Base-by-base conservation (phyloP, 1,140 invertebrate genomes). In the Cydia strobilella region DNA sequence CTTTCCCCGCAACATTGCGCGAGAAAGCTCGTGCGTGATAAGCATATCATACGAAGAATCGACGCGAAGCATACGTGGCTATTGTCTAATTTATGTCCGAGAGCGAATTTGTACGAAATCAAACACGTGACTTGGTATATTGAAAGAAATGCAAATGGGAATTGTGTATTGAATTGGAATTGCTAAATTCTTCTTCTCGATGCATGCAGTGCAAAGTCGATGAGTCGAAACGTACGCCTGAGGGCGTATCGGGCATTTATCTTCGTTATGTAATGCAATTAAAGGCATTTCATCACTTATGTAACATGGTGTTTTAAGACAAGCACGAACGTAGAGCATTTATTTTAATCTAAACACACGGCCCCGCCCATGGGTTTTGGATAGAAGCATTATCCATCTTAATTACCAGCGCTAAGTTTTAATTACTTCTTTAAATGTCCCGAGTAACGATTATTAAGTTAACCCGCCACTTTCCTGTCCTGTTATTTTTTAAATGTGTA, bases 1-100 rank as follows among this genome's bases (percentile, higher is more conserved):
- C 77, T 77, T 80, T 81, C 81, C 77, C 81, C 74, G 23, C 31
- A 45, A 20, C 13, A 31, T n/a, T 42, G 65, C 76, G 79, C 76
- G 82, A 78, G 86, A 86, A 88, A 88, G 84, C 82, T 75, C 23
- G 66, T 31, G 83, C 84, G 84, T 86, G 84, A 80, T 80, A 75
- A n/a, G 84, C 80, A 86, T 85, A 78, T 51, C 0, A 69, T 69
- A 20, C 65, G 31, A 31, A 69, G 27, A 69, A 69, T 69, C 35
- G 65, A 42, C 35, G 65, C 35, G 31, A 69, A 12, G 27, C 63
- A 66, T 66, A 69, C 65, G 65, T 42, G 65, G 35, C 73, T 77
- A 77, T 80, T 77, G 76, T 79, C 80, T 80, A 82, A 81, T 84
- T 81, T 83, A 80, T 77, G 65, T 62, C 62, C 73, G 76, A 83